Evolutionary conservation across 1,140 invertebrate genomes (phyloP), one percentile per base, ranked within the genome.

Genomic region (Aphis gossypii): DNA sequence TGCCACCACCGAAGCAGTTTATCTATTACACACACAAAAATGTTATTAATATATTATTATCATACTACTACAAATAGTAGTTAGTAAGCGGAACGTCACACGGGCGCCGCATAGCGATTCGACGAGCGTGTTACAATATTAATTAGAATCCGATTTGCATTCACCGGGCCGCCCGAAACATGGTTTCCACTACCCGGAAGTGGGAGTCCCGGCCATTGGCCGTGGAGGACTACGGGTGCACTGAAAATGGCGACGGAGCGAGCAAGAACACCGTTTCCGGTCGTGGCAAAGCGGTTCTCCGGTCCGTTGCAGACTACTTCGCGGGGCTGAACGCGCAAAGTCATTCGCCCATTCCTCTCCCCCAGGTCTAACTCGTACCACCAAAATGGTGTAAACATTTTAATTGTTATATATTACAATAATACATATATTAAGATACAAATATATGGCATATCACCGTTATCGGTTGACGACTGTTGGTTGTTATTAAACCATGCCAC

Each of bases 121-220:
- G 18, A 83, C 76, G 76, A 38, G 76, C 35, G 18, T 23, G 76
- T 38, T 21, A 38, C 44, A 46, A 41, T 41, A 87, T 87, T 87
- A 87, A 87, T 87, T 48, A 87, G 25, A 87, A 51, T 51, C 86
- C 46, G 46, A 87, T 87, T 87, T 48, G 86, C 86, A 46, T 86
- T 44, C 30, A n/a, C 35, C 84, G 41, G 25, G 48, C 30, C 86
- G 46, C 86, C 86, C 86, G 44, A 6, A n/a, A 76, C 30, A 87
- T 87, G 86, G 86, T 87, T 87, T n/a, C 86, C 46, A 46, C 30
- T 48, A 48, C 6, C 46, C 86, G 86, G 86, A 87, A 87, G 30
- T 30, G 30, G 46, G 30, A 20, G 46, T 6, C 44, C 7, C 86
- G 44, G 30, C 86, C 46, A 87, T 87, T 87, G 86, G 86, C n/a